Base-by-base conservation (phyloP, 2,888 invertebrate species). In the Suillia variegata region DNA sequence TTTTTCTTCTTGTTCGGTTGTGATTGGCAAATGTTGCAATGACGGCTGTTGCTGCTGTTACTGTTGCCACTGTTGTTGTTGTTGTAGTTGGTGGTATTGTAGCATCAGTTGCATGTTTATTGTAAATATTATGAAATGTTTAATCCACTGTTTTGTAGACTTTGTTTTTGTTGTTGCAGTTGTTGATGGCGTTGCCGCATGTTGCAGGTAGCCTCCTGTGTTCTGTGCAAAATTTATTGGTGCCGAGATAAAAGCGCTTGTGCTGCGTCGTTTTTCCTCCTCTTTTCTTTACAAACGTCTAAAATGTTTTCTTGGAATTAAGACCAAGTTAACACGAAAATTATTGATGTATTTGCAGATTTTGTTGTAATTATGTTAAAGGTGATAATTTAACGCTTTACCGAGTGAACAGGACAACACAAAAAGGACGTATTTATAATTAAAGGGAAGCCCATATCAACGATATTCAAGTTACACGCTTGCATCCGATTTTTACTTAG, bases 61-160 rank as follows among this genome's bases (percentile, higher is more conserved):
- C 20, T 45, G 17, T 3, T 45, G 20, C 4, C 13, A 5, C 13
- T 45, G 18, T 45, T 38, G 38, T 13, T 13, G 38, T 38, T 13
- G 8, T 45, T 45, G 45, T 13, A 5, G 20, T 45, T 45, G 20
- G 4, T 45, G 45, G n/a, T n/a, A n/a, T 45, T 38, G 38, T 13
- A 51, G 61, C 52, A 58, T 65, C 75, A 74, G 75, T 74, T 75
- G 74, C 75, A 74, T 74, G 75, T 73, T 74, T 73, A 70, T 74
- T 74, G 74, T 75, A 74, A 74, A 75, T 74, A 74, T 74, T 74
- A 74, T 74, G 74, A 74, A 75, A 73, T 75, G 74, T 69, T 74
- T 70, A 68, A 68, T 70, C 70, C 34, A 34, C 10, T 31, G 31
- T 31, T 31, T 31, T 31, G 31, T 31, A n/a, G n/a, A n/a, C n/a